Base-by-base conservation (phyloP, 2,888 invertebrate species). In the Drosophila meridiana region DNA sequence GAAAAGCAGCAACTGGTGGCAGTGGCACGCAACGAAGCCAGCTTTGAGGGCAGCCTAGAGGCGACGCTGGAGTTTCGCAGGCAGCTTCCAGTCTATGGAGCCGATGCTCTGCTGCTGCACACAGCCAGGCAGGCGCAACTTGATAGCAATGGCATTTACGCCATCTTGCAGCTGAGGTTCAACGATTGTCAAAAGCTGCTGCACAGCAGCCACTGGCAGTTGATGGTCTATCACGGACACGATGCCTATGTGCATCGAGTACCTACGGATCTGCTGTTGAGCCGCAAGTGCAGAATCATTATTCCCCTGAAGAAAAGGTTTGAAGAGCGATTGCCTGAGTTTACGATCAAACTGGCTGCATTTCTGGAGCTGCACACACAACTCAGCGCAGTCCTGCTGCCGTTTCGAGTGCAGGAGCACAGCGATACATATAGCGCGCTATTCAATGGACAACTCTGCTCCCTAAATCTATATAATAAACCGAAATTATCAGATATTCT, bases 1-100 rank as follows among this genome's bases (percentile, higher is more conserved):
- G 74, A 80, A 38, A 90, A 91, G 36, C 92, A 92, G 52, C 90
- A 92, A 42, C 72, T 92, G 0, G 73, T 92, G 32, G 79, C 92
- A 1, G 80, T 92, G 14, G 82, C 77, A 5, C 73, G 71, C 43
- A 82, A 47, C 66, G 84, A 32, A 79, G 73, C 55, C 45, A 76
- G 26, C 71, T 76, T 38, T 4, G 85, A 56, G 8, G 47, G 32
- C 4, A 30, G n/a, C 3, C 58, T 89, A 4, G 69, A 79, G 20
- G 85, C 88, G 0, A 59, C 62, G 0, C 8, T 92, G 0, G 80
- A 82, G 36, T 92, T 80, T 45, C 77, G 61, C 8, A 58, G 76
- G 0, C 74, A 85, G 7, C 40, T 92, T 55, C 91, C 92, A 3
- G 57, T 36, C 4, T 62, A 69, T 52, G 66, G 60, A 8, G n/a